These are phyloP conservation scores for Amphibalanus amphitrite DNA, from an alignment of 1,140 invertebrate genomes.

Conservation along the genomic window DNA sequence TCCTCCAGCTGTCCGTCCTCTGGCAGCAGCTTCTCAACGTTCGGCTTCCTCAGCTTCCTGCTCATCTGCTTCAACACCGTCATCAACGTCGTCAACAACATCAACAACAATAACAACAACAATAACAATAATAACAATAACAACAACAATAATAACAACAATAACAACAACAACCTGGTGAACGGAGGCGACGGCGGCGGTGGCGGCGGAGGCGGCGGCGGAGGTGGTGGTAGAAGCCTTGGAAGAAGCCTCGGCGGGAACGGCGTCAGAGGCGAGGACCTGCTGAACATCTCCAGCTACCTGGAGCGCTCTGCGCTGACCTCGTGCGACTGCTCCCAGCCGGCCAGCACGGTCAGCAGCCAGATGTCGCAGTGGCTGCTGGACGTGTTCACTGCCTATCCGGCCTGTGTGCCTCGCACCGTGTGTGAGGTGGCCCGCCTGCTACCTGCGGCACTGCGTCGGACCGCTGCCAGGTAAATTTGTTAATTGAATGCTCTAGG, in stretches of 20 bases:
- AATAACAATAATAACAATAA: constrained; percentile 14
- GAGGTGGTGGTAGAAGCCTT: neutral
- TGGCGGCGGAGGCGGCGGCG: no score
- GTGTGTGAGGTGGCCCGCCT: neutral
- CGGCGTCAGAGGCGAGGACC: neutral
- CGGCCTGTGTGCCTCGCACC: neutral
- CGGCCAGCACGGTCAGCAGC: neutral
- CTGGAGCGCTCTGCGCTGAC: neutral
- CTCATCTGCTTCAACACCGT: constrained; percentile 67
- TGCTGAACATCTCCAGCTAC: neutral
- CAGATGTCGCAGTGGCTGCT: neutral
- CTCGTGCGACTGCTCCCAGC: neutral
- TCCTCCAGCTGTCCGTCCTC: constrained; percentile 35
- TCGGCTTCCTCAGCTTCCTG: constrained; percentile 52
- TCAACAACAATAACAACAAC: constrained; percentile 13
- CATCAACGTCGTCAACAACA: constrained; percentile 34
- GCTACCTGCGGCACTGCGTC: neutral
- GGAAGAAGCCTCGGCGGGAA: neutral
- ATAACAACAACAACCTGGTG: constrained; percentile 32
- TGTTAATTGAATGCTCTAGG: no score
- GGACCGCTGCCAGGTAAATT: neutral
- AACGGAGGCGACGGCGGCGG: constrained; percentile 42
- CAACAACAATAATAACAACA: constrained; percentile 13
- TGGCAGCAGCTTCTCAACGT: constrained; percentile 66
- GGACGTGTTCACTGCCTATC: neutral